Evolutionary conservation across 1,140 invertebrate species (phyloP), one percentile per base, ranked within the genome.

Genomic region (Magallana ariakensis): DNA sequence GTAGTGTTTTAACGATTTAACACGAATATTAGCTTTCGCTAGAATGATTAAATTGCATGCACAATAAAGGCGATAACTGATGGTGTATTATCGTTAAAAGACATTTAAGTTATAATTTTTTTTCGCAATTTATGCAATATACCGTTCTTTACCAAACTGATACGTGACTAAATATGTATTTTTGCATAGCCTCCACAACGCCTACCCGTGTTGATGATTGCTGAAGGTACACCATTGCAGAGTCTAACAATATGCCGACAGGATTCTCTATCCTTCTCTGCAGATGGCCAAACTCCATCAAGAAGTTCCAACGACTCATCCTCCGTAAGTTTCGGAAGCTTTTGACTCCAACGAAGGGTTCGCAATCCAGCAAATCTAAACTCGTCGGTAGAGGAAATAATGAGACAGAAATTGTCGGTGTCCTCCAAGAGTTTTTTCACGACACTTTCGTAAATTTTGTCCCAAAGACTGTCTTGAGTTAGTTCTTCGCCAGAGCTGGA

Each of bases 361-460:
- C 66, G 9, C 0, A 75, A 75, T 13, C 33, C 19, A 26, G 22
- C 66, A 75, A 75, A 75, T 10, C 19, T 9, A 75, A 75, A 75
- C 22, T 75, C 66, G 66, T 75, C 66, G 3, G 66, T 75, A 22
- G 66, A 75, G 13, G 66, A 75, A 22, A 75, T 75, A 26, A 75
- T 75, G 22, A 75, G 66, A 75, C 15, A 33, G 11, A 33, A 75
- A 13, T 75, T 75, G 10, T 13, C 10, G 22, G 22, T 26, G 2
- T 75, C 66, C 13, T 19, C 33, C 6, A 75, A 11, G 22, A 75
- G 66, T 46, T 8, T 19, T 26, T 26, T 75, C 11, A 75, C 22
- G 26, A 75, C 11, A 3, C 33, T 26, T 33, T 9, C 22, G 22
- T 75, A 75, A 10, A 75, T 75, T 75, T 75, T 19, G 33, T 75